A percentile compares a stretch with the other conserved stretches of the same genome.
phyloP scores from a whole-genome alignment of 1,140 invertebrate species.

The Brachionus calyciflorus region DNA sequence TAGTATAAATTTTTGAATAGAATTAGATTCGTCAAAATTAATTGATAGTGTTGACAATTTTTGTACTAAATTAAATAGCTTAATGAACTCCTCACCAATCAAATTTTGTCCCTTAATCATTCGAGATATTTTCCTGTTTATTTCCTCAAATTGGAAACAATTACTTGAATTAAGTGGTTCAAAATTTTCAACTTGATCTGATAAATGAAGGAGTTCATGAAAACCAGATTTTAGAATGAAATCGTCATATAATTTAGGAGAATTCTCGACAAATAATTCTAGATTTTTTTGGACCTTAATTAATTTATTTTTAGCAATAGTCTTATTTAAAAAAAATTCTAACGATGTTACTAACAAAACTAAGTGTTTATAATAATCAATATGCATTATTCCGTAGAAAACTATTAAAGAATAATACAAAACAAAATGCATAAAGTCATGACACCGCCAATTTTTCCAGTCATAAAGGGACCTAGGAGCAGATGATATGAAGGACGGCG shows the following conservation, averaged over 20 bases:
- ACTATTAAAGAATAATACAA: not conserved
- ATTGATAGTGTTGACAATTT: too few species aligned
- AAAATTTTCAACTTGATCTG: too few species aligned
- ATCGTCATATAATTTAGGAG: too few species aligned
- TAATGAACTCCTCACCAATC: not conserved
- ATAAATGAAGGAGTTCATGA: too few species aligned
- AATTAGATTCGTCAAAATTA: too few species aligned
- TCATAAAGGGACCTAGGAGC: not conserved
- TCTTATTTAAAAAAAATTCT: not conserved
- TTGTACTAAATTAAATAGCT: not conserved
- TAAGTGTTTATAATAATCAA: too few species aligned
- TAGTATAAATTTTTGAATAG: too few species aligned
- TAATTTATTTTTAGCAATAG: not conserved
- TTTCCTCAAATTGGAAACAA: too few species aligned
- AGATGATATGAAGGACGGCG: not conserved
- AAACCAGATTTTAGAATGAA: too few species aligned
- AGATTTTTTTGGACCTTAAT: not conserved
- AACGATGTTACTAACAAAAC: not conserved
- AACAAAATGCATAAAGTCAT: not conserved
- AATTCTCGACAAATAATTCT: not conserved
- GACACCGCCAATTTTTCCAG: not conserved
- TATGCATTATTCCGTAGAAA: not conserved
- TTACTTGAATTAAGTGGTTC: too few species aligned
- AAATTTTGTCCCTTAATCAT: not conserved
- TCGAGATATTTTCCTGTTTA: too few species aligned